phyloP scores from a whole-genome alignment of 1,140 invertebrate genomes.

The Parapsyche elsis region DNA sequence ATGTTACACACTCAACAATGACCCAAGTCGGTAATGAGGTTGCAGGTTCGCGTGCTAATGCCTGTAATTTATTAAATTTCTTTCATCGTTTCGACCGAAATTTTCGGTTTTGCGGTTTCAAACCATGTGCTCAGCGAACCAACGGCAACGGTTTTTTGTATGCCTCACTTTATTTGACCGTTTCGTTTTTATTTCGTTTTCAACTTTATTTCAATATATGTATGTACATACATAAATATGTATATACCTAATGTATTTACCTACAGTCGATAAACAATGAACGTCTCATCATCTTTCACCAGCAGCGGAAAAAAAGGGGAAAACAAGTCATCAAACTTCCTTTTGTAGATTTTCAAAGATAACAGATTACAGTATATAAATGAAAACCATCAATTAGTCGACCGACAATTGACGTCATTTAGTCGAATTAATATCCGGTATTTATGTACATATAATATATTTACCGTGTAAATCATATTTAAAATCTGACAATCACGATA shows the following conservation, averaged over 20 bases:
- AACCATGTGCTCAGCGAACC: conserved; percentile 43
- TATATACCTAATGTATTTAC: not conserved
- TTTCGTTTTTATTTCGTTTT: not conserved
- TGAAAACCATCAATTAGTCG: too few species aligned
- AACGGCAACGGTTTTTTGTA: conserved; percentile 23
- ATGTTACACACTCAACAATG: conserved; percentile 33
- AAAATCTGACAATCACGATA: too few species aligned
- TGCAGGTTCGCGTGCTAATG: conserved; percentile 42
- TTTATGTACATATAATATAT: too few species aligned
- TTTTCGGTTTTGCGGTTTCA: conserved; percentile 38
- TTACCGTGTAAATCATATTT: too few species aligned
- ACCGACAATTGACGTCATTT: too few species aligned
- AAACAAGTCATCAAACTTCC: too few species aligned
- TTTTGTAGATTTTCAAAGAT: too few species aligned
- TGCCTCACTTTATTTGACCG: not conserved
- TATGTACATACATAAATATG: not conserved
- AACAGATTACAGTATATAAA: too few species aligned
- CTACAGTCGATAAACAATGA: not conserved
- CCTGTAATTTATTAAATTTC: conserved; percentile 46
- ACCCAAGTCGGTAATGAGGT: conserved; percentile 20
- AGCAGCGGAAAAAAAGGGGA: too few species aligned
- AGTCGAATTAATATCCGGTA: too few species aligned
- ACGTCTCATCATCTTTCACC: too few species aligned
- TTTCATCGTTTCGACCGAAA: conserved; percentile 42
- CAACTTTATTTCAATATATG: not conserved